Evolutionary conservation across 2,888 invertebrate genomes (phyloP).

Genomic region (Acanthacorydalis orientalis): DNA sequence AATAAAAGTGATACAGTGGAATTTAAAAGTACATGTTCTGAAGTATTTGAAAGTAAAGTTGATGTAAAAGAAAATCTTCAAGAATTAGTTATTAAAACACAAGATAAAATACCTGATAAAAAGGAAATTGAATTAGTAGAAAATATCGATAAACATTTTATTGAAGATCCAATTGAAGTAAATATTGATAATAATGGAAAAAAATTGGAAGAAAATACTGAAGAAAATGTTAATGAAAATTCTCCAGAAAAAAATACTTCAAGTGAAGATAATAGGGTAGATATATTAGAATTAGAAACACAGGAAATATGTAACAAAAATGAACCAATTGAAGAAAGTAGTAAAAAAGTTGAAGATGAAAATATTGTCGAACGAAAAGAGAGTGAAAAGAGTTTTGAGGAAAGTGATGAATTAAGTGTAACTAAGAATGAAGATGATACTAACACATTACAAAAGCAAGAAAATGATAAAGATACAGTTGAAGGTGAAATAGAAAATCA

Average conservation of each 20-base stretch:
- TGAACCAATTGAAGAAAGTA: not conserved
- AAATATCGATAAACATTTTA: not conserved
- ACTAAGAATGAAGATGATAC: too few relatives aligned
- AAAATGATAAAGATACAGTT: too few relatives aligned
- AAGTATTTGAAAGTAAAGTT: not conserved
- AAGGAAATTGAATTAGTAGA: not conserved
- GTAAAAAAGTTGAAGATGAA: not conserved
- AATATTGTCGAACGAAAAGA: too few relatives aligned
- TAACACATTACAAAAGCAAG: too few relatives aligned
- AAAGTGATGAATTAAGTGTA: too few relatives aligned
- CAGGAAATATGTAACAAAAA: not conserved
- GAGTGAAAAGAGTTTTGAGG: too few relatives aligned
- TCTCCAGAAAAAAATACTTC: conserved; percentile 2
- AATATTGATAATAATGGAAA: not conserved
- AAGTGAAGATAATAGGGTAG: not conserved
- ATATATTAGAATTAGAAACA: not conserved
- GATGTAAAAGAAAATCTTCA: not conserved
- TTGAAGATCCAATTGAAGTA: not conserved
- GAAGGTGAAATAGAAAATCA: too few relatives aligned
- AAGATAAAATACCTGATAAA: conserved; percentile 1
- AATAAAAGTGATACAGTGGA: too few relatives aligned
- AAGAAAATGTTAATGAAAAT: not conserved
- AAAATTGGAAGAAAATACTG: not conserved
- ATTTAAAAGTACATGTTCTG: not conserved
- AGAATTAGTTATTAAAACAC: not conserved